phyloP scores from a whole-genome alignment of 2,797 vertebrate genomes.

The Enteromius thamalakanensis region DNA sequence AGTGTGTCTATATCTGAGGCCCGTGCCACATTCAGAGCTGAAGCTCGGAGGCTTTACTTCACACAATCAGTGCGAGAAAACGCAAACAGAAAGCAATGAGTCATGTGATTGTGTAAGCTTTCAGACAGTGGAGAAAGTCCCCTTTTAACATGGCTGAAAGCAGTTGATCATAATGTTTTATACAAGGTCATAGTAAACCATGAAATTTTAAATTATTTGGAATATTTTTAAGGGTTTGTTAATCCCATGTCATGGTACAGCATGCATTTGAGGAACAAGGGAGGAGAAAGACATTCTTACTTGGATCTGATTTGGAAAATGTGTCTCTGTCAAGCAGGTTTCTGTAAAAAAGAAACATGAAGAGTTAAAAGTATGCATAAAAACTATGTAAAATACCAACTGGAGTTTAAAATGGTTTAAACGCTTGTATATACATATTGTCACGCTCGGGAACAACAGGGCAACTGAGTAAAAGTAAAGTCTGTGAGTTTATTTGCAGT shows the following conservation, averaged over 20 bases:
- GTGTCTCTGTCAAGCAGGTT: slow-evolving; percentile 98
- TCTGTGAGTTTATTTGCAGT: too few relatives aligned
- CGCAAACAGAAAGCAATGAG: slow-evolving; percentile 36
- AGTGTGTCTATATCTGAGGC: slow-evolving; percentile 56
- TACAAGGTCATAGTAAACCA: slow-evolving; percentile 4
- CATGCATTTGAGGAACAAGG: slow-evolving; percentile 3
- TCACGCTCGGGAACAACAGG: too few relatives aligned
- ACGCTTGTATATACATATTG: background rate
- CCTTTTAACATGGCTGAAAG: slow-evolving; percentile 39
- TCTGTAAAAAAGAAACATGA: slow-evolving; percentile 77
- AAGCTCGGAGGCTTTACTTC: slow-evolving; percentile 53
- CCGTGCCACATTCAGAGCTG: slow-evolving; percentile 48
- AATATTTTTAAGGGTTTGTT: background rate
- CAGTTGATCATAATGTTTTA: background rate
- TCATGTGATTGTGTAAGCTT: slow-evolving; percentile 44
- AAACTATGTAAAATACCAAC: background rate
- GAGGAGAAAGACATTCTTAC: slow-evolving; percentile 77
- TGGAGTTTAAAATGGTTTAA: background rate
- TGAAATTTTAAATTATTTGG: background rate
- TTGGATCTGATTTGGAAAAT: slow-evolving; percentile 98
- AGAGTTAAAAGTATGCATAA: slow-evolving; percentile 7
- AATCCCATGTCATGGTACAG: background rate
- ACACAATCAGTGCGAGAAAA: slow-evolving; percentile 55
- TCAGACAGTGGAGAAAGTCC: slow-evolving; percentile 22
- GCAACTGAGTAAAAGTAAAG: too few relatives aligned